Evolutionary conservation across 2,888 invertebrate species (phyloP), one percentile per base, ranked within the genome.

Genomic region (Andrena flavipes): DNA sequence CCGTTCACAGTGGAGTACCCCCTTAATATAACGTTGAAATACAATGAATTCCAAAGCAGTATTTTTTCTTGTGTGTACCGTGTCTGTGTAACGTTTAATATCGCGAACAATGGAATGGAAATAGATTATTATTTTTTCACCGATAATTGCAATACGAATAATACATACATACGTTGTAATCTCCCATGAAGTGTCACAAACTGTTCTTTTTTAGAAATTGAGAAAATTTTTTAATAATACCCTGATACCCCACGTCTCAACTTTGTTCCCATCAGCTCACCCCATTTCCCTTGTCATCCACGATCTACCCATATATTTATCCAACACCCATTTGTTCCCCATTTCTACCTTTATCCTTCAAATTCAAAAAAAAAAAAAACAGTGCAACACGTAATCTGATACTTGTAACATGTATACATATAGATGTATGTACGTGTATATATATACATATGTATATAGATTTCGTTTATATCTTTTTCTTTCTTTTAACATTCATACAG

Each of bases 401-500:
- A 20, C 13, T 33, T 20, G n/a, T 3, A 35, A 48, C n/a, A 48
- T 48, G 59, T 59, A 72, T 71, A 72, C 23, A 59, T 59, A 73
- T 65, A 49, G 29, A 48, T 49, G 26, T 67, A 16, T 74, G 10
- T 60, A 42, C 20, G 13, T 64, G 59, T 42, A n/a, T 20, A 20
- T 65, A 67, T 65, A 67, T 48, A 68, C 3, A 29, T 29, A 29
- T 29, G 29, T 29, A 30, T 54, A 63, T 68, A 75, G 33, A 48
- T 29, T 63, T 54, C 26, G 42, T 23, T 59, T 56, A 23, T 56
- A 63, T 1, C 26, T 30, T 59, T 33, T n/a, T 10, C 20, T 48
- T 8, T 56, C 20, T 51, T 51, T 20, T 13, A 30, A 59, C 33
- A 64, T 76, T 71, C 29, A 23, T 64, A 76, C 51, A 78, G 26